A percentile compares a stretch with the other conserved stretches of the same genome.
Conservation (phyloP, 2,113 vertebrate genomes). For the Stictonetta naevosa region DNA sequence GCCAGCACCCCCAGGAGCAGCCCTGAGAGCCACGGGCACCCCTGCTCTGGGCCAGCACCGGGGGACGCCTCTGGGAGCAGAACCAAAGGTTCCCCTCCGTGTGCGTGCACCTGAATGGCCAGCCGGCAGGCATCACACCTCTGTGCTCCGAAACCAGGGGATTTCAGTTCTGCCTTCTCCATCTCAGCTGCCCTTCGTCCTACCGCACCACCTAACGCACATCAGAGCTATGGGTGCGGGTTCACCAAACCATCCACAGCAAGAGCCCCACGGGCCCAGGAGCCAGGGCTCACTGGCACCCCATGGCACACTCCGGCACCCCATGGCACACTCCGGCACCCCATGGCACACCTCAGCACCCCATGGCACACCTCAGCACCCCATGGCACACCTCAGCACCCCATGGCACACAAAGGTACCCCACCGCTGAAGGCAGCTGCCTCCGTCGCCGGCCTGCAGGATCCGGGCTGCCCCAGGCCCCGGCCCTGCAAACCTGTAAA, state of each 20-base stretch:
- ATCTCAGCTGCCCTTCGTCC: not conserved
- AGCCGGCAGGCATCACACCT: not conserved
- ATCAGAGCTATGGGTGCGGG: rapidly evolving
- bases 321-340: too few relatives aligned
- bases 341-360: too few relatives aligned
- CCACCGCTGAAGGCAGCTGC: not conserved
- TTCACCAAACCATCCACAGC: not conserved
- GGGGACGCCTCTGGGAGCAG: not conserved
- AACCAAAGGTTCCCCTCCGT: not conserved
- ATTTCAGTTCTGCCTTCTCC: not conserved
- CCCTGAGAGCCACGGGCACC: not conserved
- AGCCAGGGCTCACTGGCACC: too few relatives aligned
- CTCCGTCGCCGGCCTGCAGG: not conserved
- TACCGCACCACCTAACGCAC: not conserved
- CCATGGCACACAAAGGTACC: too few relatives aligned
- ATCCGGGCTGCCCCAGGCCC: not conserved
- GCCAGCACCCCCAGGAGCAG: too few relatives aligned
- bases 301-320: too few relatives aligned
- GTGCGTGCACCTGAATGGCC: not conserved
- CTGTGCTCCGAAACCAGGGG: not conserved
- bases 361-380: too few relatives aligned
- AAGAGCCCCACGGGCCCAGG: too few relatives aligned
- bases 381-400: too few relatives aligned
- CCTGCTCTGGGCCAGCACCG: not conserved
- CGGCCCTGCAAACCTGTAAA: not conserved